These are phyloP conservation scores for Ammodytes marinus DNA, from an alignment of 2,113 vertebrate genomes.

Conservation along the genomic window DNA sequence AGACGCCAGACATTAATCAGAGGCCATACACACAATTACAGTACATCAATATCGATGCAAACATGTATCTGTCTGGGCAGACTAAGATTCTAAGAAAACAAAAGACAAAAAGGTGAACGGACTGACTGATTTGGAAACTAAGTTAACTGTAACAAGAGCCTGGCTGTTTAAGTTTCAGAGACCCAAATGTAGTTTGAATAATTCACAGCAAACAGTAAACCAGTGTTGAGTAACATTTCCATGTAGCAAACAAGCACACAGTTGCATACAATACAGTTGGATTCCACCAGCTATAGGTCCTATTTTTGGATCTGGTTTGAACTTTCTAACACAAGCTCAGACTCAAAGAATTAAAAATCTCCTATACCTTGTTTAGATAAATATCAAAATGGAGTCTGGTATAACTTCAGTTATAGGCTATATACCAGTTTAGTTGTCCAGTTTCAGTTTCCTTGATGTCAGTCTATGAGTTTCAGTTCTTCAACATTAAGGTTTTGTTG, in stretches of 20 bases:
- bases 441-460: neutral
- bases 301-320: neutral
- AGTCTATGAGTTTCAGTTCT: neutral
- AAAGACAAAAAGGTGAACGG: neutral
- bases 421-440: too few species aligned
- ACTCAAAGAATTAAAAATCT: neutral
- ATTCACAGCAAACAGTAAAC: conserved; percentile 34
- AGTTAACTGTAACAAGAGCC: conserved; percentile 29
- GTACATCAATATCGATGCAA: conserved; percentile 3
- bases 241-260: conserved; percentile 14
- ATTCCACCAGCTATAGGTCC: neutral
- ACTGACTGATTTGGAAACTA: neutral
- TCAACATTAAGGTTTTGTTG: neutral
- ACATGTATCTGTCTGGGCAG: neutral
- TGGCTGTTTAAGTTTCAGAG: conserved; percentile 28
- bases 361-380: neutral
- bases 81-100: neutral
- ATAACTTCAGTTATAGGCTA: neutral
- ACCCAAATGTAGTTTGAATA: conserved; percentile 30
- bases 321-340: neutral
- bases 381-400: neutral
- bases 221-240: conserved; percentile 6
- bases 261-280: neutral
- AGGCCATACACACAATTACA: neutral
- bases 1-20: conserved; percentile 1